Conservation (phyloP, 2,113 vertebrate genomes). For the Amazona guildingii region DNA sequence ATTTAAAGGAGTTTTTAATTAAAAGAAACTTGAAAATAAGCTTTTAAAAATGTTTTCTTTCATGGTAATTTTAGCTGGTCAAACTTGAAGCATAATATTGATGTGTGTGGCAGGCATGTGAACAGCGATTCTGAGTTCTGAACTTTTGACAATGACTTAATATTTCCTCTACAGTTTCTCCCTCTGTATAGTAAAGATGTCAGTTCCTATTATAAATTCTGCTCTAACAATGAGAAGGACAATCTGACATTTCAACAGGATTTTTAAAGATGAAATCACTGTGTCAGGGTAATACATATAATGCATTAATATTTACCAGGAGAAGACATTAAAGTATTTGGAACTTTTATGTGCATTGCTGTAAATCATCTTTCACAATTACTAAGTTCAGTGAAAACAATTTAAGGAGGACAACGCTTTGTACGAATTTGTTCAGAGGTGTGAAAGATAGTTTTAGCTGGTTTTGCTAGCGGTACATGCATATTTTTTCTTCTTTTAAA, state of each 20-base stretch:
- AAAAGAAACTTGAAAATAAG: neutral
- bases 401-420: neutral
- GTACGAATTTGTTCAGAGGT: neutral
- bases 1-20: neutral
- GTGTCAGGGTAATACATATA: neutral
- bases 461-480: neutral
- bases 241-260: neutral
- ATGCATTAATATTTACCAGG: neutral
- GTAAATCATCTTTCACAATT: neutral
- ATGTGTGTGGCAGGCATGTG: fast-evolving
- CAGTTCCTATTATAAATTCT: slow-evolving; percentile 1
- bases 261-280: neutral
- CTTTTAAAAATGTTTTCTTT: neutral
- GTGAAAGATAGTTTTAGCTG: neutral
- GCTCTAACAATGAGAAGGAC: neutral
- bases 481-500: slow-evolving; percentile 9
- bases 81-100: neutral
- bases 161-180: neutral
- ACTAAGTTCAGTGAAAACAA: neutral
- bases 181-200: neutral
- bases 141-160: neutral
- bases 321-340: neutral
- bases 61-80: neutral
- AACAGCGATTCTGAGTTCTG: neutral
- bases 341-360: neutral